Base-by-base conservation (phyloP, 1,140 invertebrate species). In the Bombus confusus region DNA sequence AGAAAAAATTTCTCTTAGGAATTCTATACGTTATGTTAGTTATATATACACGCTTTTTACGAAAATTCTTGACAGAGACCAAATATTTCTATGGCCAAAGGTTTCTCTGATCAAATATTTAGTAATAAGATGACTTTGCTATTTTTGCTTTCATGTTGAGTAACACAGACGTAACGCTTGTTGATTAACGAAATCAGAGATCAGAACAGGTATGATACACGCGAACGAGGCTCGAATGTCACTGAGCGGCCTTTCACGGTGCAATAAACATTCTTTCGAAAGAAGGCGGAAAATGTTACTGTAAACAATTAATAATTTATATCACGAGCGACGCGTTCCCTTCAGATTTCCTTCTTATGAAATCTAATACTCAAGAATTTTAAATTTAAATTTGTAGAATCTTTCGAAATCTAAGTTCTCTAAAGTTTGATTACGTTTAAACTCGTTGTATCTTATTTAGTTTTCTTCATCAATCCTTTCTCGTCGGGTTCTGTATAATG, bases 101-200 rank as follows among this genome's bases (percentile, higher is more conserved):
- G 37, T 28, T 31, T 41, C 13, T 52, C 52, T 13, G 9, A 25
- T 6, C 10, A 18, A 72, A 28, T 69, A n/a, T 73, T 37, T 22
- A 28, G 15, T 43, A 34, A 41, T 57, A 43, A 66, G 28, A 25
- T 22, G 39, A 74, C 9, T 22, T 25, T 18, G 12, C 1, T n/a
- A 83, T 83, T 73, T 52, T 72, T 64, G 28, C 47, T 47, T 62
- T 10, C 22, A 25, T n/a, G 13, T 64, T 64, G 28, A 39, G 31
- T 52, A 77, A 77, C 9, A 25, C n/a, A 25, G 22, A 52, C 43
- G 81, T 28, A 22, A 83, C 18, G 34, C 22, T n/a, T 75, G 69
- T 75, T 82, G 72, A 83, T 78, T 68, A 75, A 83, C 74, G n/a
- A 77, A 78, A 78, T 78, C 74, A 68, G 62, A 78, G 74, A 77